Percentiles rank a stretch among this genome's conserved stretches.
Conservation (phyloP, 35 echinoderm and acorn worm genomes). For the Lytechinus variegatus region DNA sequence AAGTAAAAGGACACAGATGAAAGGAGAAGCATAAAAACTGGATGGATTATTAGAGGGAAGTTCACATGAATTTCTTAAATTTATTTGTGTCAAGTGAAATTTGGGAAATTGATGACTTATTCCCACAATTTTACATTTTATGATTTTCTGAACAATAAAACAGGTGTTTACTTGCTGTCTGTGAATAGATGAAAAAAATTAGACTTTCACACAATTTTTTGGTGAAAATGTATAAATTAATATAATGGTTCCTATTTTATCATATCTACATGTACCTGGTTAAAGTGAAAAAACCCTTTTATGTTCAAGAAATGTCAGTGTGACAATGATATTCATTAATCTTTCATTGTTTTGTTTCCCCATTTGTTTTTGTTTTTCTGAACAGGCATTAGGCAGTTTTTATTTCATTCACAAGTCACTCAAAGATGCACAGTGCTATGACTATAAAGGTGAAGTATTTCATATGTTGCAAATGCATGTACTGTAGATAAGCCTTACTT, state of each 20-base stretch:
- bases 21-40: no score
- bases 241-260: no score
- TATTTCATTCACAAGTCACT: constrained; percentile 88
- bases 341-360: not conserved
- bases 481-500: no score
- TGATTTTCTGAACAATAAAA: not conserved
- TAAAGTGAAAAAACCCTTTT: no score
- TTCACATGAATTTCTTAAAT: no score
- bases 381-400: constrained; percentile 89
- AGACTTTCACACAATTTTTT: not conserved
- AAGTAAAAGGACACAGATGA: no score
- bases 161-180: no score
- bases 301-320: not conserved
- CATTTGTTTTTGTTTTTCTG: constrained; percentile 54
- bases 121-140: not conserved
- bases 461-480: no score
- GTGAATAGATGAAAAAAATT: no score
- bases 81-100: no score
- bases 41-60: no score
- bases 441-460: constrained; percentile 72
- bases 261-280: no score
- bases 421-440: constrained; percentile 82
- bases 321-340: not conserved
- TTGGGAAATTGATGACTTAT: not conserved
- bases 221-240: not conserved